A percentile compares a stretch with the other conserved stretches of the same genome.
Evolutionary conservation across 2,113 vertebrate genomes (phyloP).

Genomic region (Protobothrops mucrosquamatus): DNA sequence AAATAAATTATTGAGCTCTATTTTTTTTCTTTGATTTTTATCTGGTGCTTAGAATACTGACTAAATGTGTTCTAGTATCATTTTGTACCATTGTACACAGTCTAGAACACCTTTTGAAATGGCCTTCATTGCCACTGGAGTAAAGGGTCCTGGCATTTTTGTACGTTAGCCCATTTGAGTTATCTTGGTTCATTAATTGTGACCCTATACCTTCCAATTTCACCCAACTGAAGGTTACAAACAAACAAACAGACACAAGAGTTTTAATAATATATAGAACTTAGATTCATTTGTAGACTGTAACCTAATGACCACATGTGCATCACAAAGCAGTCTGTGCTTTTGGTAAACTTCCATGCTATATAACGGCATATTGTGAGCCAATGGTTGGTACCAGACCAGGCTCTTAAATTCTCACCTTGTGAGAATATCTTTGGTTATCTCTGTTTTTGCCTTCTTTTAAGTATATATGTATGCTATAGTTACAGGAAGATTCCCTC

Average conservation of each 20-base stretch:
- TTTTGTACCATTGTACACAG: not conserved
- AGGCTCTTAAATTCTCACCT: not conserved
- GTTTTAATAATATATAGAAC: not conserved
- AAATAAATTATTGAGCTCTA: not conserved
- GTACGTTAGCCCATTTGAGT: not conserved
- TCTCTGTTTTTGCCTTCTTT: not conserved
- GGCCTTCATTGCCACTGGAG: not conserved
- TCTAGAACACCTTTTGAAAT: not conserved
- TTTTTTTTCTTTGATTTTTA: not conserved
- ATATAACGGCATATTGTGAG: not conserved
- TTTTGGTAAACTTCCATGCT: not conserved
- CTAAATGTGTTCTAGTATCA: not conserved
- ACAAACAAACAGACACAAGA: not conserved
- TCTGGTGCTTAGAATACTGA: not conserved
- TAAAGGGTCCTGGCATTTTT: not conserved
- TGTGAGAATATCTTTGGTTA: fast-evolving
- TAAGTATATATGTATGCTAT: not conserved
- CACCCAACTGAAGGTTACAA: not conserved
- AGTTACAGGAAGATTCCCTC: not conserved
- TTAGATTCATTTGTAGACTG: not conserved
- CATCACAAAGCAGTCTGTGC: not conserved
- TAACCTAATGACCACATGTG: not conserved
- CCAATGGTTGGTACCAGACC: not conserved
- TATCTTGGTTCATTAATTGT: not conserved
- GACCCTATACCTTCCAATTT: not conserved